These are phyloP conservation scores for Brachyistius frenatus DNA, from an alignment of 2,113 vertebrate species.

Conservation along the genomic window DNA sequence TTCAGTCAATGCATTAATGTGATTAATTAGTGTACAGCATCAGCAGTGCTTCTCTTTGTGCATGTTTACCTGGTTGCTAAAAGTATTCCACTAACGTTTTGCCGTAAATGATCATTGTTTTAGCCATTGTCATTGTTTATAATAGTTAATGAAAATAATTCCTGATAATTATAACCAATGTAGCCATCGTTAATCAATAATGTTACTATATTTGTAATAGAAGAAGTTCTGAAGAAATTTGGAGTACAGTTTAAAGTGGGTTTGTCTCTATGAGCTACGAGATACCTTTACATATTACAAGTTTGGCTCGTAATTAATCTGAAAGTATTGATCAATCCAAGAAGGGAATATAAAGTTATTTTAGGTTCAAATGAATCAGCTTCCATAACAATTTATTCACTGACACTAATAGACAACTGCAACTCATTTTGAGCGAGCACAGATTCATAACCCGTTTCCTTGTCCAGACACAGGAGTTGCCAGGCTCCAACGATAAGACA, in stretches of 20 bases:
- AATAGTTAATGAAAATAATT: not conserved
- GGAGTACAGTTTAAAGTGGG: not conserved
- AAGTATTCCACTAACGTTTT: not conserved
- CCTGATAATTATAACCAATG: no score
- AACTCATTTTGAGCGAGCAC: not conserved
- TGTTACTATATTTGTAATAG: not conserved
- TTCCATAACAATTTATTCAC: no score
- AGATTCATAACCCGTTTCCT: not conserved
- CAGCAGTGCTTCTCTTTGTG: not conserved
- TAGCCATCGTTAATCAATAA: no score
- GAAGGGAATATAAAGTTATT: no score
- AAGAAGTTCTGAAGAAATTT: not conserved
- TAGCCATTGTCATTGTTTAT: not conserved
- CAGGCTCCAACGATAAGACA: slow-evolving; percentile 35
- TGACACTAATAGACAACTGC: no score
- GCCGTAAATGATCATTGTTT: not conserved
- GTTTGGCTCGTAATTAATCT: no score
- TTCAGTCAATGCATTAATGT: not conserved
- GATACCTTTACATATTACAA: no score
- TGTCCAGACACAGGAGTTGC: no score
- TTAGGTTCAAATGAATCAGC: no score
- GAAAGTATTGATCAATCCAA: no score
- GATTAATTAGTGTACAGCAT: no score
- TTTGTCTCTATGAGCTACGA: no score
- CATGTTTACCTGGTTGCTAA: not conserved